Evolutionary conservation across 2,888 invertebrate genomes (phyloP).

Genomic region (Lottia gigantea): DNA sequence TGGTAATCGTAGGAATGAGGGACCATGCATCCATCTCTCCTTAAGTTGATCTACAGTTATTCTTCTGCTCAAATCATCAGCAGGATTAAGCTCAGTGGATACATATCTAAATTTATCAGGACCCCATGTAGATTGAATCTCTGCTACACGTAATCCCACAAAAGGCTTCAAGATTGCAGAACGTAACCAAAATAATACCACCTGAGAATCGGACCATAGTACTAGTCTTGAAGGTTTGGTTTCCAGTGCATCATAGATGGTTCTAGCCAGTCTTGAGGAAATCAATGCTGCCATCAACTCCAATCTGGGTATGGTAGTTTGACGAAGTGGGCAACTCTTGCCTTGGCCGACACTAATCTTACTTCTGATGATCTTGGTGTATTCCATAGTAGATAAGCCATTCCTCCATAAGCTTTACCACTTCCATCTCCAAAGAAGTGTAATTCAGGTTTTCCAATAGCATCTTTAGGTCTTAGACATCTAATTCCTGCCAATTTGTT

Average conservation of each 20-base stretch:
- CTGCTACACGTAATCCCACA: slow-evolving; percentile 19
- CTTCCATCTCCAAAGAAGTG: slow-evolving; percentile 23
- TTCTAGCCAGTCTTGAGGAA: slow-evolving; percentile 19
- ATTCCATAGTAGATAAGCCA: slow-evolving; percentile 7
- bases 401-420: slow-evolving; percentile 15
- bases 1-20: slow-evolving; percentile 12
- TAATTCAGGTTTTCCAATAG: slow-evolving; percentile 13
- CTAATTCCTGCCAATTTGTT: slow-evolving; percentile 9
- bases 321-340: slow-evolving; percentile 19
- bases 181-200: slow-evolving; percentile 17
- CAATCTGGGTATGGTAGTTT: slow-evolving; percentile 15
- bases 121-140: slow-evolving; percentile 16
- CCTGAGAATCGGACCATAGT: not conserved
- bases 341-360: slow-evolving; percentile 6
- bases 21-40: slow-evolving; percentile 19
- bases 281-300: slow-evolving; percentile 16
- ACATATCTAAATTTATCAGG: slow-evolving; percentile 12
- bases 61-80: slow-evolving; percentile 23
- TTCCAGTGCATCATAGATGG: not conserved
- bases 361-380: not conserved
- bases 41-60: slow-evolving; percentile 10
- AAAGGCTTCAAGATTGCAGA: slow-evolving; percentile 15
- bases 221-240: slow-evolving; percentile 6
- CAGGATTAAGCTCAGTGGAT: slow-evolving; percentile 17
- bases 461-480: slow-evolving; percentile 17